Conservation (phyloP, 2,113 vertebrate species). For the Oenanthe oenanthe region DNA sequence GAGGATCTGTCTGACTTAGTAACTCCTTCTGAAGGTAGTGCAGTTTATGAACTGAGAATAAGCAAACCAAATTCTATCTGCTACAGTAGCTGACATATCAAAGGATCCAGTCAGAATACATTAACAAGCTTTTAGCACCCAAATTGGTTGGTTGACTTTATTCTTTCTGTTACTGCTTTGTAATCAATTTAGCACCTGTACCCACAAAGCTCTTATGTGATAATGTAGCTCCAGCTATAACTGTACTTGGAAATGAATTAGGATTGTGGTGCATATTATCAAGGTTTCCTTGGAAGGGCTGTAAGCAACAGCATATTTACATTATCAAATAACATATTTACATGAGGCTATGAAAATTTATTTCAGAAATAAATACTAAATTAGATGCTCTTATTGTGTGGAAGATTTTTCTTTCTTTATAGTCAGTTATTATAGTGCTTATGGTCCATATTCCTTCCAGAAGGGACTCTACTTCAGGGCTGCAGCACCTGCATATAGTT, state of each 20-base stretch:
- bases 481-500: constrained; percentile 57
- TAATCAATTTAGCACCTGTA: background rate
- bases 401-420: background rate
- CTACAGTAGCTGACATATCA: background rate
- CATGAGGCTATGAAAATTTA: background rate
- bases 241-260: background rate
- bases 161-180: background rate
- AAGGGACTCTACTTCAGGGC: background rate
- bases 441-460: background rate
- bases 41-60: background rate
- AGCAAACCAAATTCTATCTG: background rate
- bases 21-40: background rate
- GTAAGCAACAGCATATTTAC: background rate
- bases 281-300: background rate
- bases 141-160: background rate
- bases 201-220: background rate
- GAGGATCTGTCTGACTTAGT: background rate
- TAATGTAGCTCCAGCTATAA: background rate
- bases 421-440: background rate
- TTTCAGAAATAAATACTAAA: constrained; percentile 43
- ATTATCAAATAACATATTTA: background rate
- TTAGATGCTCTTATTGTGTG: background rate
- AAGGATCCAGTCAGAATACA: background rate
- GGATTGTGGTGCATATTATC: background rate
- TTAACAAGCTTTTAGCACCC: background rate